Conservation (phyloP, 2,797 vertebrate species). For the Hydrophis major region DNA sequence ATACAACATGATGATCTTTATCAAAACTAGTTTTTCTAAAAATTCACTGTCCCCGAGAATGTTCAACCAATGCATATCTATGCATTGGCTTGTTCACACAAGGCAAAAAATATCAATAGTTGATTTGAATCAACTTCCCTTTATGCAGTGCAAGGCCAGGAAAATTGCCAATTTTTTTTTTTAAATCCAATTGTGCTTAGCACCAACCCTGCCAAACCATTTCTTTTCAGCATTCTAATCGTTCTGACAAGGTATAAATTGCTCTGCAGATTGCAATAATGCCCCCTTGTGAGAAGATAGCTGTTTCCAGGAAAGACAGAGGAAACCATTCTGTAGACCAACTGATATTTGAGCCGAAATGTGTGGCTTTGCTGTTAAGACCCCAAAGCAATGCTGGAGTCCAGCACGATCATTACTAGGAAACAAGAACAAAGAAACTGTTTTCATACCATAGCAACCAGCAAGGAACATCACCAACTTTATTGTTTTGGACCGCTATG, state of each 20-base stretch:
- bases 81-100: not conserved
- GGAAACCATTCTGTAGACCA: not conserved
- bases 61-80: not conserved
- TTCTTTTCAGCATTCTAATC: constrained; percentile 18
- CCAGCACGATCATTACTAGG: constrained; percentile 46
- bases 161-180: constrained; percentile 11
- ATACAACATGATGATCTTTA: not conserved
- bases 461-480: not conserved
- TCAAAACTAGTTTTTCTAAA: constrained; percentile 19
- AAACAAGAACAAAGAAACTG: constrained; percentile 28
- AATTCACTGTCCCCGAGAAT: not conserved
- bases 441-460: constrained; percentile 34
- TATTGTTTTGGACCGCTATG: not conserved
- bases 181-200: constrained; percentile 44
- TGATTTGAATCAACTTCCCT: constrained; percentile 2
- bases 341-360: rapidly evolving
- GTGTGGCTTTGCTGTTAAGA: constrained; percentile 10
- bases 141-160: rapidly evolving
- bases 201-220: constrained; percentile 5
- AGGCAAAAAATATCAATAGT: constrained; percentile 37
- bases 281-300: constrained; percentile 19
- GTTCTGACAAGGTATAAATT: constrained; percentile 48
- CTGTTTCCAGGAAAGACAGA: not conserved
- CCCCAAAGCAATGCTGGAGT: constrained; percentile 13
- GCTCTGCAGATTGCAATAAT: constrained; percentile 3